Evolutionary conservation across 2,113 vertebrate genomes (phyloP).

Genomic region (Callipepla californica): DNA sequence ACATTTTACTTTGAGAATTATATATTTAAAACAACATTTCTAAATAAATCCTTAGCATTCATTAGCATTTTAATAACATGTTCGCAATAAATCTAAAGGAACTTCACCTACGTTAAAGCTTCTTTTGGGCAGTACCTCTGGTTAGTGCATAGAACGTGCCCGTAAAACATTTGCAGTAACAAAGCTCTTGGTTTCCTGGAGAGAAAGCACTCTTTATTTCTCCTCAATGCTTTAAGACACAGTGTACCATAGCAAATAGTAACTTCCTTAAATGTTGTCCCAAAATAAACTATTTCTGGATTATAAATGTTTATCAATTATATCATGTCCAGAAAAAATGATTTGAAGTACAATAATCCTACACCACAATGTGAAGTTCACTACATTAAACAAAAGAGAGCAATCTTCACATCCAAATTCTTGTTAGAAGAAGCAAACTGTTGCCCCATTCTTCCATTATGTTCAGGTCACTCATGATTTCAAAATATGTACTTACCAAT

Average conservation of each 20-base stretch:
- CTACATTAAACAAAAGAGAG: background rate
- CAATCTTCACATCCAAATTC: background rate
- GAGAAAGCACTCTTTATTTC: background rate
- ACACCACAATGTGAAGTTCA: background rate
- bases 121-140: background rate
- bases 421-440: background rate
- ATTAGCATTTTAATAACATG: fast-evolving
- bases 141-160: background rate
- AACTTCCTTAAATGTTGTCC: too few species aligned
- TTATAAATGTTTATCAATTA: background rate
- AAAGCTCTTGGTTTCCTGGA: background rate
- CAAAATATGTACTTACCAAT: constrained; percentile 82
- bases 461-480: background rate
- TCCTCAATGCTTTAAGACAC: background rate
- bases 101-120: background rate
- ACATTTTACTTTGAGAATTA: background rate
- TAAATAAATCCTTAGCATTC: background rate
- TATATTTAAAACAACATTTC: background rate
- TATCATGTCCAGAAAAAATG: background rate
- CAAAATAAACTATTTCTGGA: background rate
- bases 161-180: background rate
- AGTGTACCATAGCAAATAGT: too few species aligned
- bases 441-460: background rate
- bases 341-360: background rate
- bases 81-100: background rate